Evolutionary conservation across 2,888 invertebrate genomes (phyloP), one percentile per base, ranked within the genome.

Genomic region (Stratiomys singularior): DNA sequence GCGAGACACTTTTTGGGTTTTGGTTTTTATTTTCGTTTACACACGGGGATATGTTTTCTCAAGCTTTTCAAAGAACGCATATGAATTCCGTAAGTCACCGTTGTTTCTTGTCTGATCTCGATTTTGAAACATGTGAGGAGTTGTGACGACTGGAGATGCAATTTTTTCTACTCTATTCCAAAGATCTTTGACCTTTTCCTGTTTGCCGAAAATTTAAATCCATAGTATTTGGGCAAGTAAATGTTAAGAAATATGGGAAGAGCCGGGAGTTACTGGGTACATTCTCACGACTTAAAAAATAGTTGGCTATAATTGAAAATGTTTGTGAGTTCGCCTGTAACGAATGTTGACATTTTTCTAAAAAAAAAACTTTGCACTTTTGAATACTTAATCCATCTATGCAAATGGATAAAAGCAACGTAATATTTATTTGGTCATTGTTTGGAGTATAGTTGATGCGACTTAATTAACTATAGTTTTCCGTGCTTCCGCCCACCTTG

Each of bases 151-250:
- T 37, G 60, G 60, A 60, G 25, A 60, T 47, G 71, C 46, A 27
- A 71, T 71, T 72, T 72, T 7, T 15, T 5, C 37, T 37, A 9
- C 37, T 37, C 9, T 37, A n/a, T 56, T 37, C 18, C 18, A 37
- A 28, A 27, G 52, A 72, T 72, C 56, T 56, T 56, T 72, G 56
- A 72, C 72, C 72, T 72, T 72, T 72, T 71, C 27, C 71, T 56
- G 72, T 52, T 72, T 56, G 72, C 56, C 56, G 27, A 56, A 56
- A 44, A 66, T 66, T 66, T 66, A 44, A 37, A 66, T 44, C 23
- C 18, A 7, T 25, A 25, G 25, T 25, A 60, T 25, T 21, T 60
- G 21, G 25, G 60, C 23, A 60, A 60, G 60, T 4, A 0, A 52
- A 18, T 52, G 4, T 18, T 52, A 18, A 18, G 18, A 15, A 52